Conservation (phyloP, 2,888 invertebrate species). For the Zelleria hepariella region DNA sequence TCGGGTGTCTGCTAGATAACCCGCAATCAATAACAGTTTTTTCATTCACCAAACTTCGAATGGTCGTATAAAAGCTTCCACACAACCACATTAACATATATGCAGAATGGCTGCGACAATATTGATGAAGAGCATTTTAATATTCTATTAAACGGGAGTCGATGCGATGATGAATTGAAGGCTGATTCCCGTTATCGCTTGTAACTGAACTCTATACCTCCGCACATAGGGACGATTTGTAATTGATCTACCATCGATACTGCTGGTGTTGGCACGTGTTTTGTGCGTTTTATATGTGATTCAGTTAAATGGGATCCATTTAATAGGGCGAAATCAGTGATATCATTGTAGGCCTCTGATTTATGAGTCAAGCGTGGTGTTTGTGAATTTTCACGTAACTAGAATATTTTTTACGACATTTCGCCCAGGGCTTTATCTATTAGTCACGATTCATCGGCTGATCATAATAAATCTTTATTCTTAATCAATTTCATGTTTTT, state of each 20-base stretch:
- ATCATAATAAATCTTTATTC: constrained; percentile 10
- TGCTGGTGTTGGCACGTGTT: constrained; percentile 50
- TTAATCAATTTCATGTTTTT: constrained; percentile 9
- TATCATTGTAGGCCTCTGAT: constrained; percentile 49
- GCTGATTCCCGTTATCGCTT: constrained; percentile 7
- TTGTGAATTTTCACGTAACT: constrained; percentile 19
- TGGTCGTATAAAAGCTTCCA: not conserved
- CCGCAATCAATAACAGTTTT: not conserved
- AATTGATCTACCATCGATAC: constrained; percentile 30
- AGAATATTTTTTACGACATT: not conserved
- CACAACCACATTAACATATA: constrained; percentile 22
- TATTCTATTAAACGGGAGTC: constrained; percentile 53
- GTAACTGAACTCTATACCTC: constrained; percentile 9
- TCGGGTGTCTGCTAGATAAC: not conserved
- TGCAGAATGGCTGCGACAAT: constrained; percentile 40
- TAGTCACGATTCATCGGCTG: constrained; percentile 3
- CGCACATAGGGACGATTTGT: constrained; percentile 25
- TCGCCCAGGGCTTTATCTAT: not conserved
- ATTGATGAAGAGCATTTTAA: constrained; percentile 49
- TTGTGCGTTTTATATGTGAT: constrained; percentile 34
- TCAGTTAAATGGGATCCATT: constrained; percentile 52
- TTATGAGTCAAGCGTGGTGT: constrained; percentile 52
- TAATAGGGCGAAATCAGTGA: constrained; percentile 50
- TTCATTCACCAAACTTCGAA: constrained; percentile 2
- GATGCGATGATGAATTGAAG: constrained; percentile 28